These are phyloP conservation scores for rat (Rattus norvegicus) DNA, from an alignment of 2,113 vertebrate genomes.

Conservation along the genomic window DNA sequence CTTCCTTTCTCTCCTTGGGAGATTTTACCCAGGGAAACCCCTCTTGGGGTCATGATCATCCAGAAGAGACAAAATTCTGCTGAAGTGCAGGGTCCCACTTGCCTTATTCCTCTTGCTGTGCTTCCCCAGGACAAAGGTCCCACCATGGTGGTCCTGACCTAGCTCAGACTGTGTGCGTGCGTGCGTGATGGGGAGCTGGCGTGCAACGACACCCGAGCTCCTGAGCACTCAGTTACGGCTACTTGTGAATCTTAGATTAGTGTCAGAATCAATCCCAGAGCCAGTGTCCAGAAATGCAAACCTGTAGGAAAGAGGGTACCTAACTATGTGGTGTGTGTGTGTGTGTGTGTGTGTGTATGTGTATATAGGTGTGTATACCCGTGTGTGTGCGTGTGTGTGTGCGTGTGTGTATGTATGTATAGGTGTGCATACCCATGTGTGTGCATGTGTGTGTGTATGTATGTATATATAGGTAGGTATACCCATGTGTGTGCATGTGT, in stretches of 20 bases:
- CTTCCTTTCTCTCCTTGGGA: neutral
- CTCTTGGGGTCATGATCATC: neutral
- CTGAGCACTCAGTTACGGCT: neutral
- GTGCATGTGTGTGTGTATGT: too few species aligned
- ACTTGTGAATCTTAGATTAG: neutral
- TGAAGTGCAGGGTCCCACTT: neutral
- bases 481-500: too few species aligned
- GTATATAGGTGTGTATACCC: too few species aligned
- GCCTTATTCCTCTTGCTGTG: neutral
- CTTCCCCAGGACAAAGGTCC: neutral
- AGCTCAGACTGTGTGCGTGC: neutral
- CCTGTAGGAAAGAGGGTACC: neutral
- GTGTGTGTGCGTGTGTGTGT: too few species aligned
- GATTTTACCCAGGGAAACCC: neutral
- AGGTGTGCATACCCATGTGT: too few species aligned
- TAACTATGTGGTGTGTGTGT: neutral
- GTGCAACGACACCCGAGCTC: neutral
- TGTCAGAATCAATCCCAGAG: neutral
- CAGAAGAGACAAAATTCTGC: neutral
- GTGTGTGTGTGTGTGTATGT: neutral
- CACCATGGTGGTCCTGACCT: neutral
- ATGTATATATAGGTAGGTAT: too few species aligned
- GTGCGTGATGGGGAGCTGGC: neutral
- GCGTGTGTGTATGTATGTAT: too few species aligned
- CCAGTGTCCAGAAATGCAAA: neutral